Evolutionary conservation across 2,888 invertebrate species (phyloP).

Genomic region (Xestia sexstrigata): DNA sequence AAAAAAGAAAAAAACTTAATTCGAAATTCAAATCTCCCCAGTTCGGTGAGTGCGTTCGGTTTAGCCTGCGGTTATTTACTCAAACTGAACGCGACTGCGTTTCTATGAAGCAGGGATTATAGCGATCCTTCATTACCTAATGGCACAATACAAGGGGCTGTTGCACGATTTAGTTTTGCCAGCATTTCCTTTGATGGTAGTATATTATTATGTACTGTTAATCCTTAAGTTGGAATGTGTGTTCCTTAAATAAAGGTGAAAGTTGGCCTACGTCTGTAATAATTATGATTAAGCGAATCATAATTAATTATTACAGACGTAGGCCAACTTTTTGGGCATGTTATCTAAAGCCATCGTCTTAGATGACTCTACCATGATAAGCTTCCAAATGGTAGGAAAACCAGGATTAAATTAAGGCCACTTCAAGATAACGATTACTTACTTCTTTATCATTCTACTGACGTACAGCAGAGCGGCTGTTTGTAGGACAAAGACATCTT

Average conservation of each 20-base stretch:
- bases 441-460: not conserved
- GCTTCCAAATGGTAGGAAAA: not conserved
- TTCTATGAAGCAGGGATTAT: conserved; percentile 78
- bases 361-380: conserved; percentile 30
- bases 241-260: conserved; percentile 3
- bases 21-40: conserved; percentile 80
- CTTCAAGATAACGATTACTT: not conserved
- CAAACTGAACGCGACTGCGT: conserved; percentile 69
- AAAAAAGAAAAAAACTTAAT: conserved; percentile 65
- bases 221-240: not conserved
- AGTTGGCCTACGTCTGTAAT: conserved; percentile 4
- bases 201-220: conserved; percentile 39
- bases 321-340: no score
- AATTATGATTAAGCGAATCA: no score
- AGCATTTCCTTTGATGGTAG: conserved; percentile 42
- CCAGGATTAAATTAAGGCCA: not conserved
- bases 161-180: conserved; percentile 65
- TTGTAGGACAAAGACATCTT: conserved; percentile 6
- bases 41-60: conserved; percentile 67
- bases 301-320: no score
- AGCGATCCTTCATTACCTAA: conserved; percentile 84
- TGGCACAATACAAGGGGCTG: conserved; percentile 71
- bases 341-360: conserved; percentile 14
- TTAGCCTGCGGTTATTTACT: conserved; percentile 82
- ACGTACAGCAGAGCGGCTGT: not conserved